phyloP scores from a whole-genome alignment of 1,140 invertebrate genomes.

The Trachymyrmex cornetzi region DNA sequence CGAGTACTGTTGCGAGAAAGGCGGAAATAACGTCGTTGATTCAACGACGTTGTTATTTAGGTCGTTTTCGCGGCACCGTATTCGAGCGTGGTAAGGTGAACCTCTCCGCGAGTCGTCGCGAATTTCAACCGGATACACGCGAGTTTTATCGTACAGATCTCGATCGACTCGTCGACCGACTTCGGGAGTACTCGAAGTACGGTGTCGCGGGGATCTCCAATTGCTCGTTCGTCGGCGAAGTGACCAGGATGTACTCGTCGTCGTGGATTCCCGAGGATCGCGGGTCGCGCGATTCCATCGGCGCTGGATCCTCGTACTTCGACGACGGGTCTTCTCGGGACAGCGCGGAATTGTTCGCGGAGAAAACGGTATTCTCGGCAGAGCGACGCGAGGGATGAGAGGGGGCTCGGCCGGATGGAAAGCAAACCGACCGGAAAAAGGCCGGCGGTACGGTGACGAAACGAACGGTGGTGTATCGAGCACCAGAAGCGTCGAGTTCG shows the following conservation, averaged over 20 bases:
- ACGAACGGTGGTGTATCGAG: background rate
- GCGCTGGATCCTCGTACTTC: background rate
- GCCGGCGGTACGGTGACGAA: slow-evolving; percentile 1
- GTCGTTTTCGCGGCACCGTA: slow-evolving; percentile 29
- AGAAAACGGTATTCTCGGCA: slow-evolving; percentile 38
- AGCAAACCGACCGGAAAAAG: slow-evolving; percentile 6
- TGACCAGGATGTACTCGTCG: slow-evolving; percentile 32
- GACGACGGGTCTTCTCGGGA: slow-evolving; percentile 10
- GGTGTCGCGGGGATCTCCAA: slow-evolving; percentile 12
- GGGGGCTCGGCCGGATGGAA: slow-evolving; percentile 36
- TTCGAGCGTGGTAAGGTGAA: background rate
- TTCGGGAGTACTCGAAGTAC: background rate
- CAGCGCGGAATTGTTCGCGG: slow-evolving; percentile 46
- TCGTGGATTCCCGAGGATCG: background rate
- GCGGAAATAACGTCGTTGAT: slow-evolving; percentile 1
- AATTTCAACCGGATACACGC: background rate
- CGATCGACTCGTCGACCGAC: background rate
- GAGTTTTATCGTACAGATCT: background rate
- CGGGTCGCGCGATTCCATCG: background rate
- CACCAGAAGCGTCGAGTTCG: background rate
- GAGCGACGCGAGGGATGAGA: slow-evolving; percentile 43
- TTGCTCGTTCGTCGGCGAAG: slow-evolving; percentile 38
- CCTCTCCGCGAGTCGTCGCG: background rate
- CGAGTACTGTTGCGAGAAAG: slow-evolving; percentile 34
- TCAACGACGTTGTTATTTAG: slow-evolving; percentile 15